Conservation (phyloP, 2,797 vertebrate species). For the Microhierax caerulescens region DNA sequence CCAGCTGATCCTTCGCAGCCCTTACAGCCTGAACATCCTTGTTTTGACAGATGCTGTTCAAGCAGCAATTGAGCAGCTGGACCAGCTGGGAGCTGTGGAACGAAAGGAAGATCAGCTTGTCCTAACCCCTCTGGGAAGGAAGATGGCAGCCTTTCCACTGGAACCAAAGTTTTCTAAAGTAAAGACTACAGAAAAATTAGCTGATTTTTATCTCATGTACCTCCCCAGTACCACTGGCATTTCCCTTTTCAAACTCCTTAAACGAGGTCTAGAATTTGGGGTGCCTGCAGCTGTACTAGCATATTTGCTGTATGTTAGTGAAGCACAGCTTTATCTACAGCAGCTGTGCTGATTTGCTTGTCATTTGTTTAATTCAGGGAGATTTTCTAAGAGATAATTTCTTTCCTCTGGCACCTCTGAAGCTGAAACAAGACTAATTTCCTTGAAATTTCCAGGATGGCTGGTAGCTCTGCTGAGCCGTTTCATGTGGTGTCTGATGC, state of each 20-base stretch:
- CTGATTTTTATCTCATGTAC: rapidly evolving
- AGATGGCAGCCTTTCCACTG: constrained; percentile 95
- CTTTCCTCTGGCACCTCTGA: background rate
- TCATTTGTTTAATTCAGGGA: background rate
- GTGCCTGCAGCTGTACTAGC: background rate
- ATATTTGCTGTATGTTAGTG: rapidly evolving
- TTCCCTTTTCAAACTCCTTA: background rate
- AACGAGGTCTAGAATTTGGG: background rate
- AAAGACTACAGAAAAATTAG: background rate
- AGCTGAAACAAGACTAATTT: background rate
- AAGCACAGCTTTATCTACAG: background rate
- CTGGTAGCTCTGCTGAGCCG: background rate
- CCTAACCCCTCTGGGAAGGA: constrained; percentile 89
- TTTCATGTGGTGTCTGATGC: background rate
- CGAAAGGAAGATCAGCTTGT: constrained; percentile 82
- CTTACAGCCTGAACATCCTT: background rate
- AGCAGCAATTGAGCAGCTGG: constrained; percentile 87
- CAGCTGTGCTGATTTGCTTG: background rate
- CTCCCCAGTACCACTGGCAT: background rate
- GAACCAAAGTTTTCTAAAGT: constrained; percentile 96
- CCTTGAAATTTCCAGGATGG: rapidly evolving
- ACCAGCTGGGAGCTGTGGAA: constrained; percentile 89
- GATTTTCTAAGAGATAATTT: background rate
- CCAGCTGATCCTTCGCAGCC: background rate
- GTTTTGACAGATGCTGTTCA: constrained; percentile 84